These are phyloP conservation scores for Acrocephalus scirpaceus DNA, from an alignment of 2,797 vertebrate genomes.

Conservation along the genomic window DNA sequence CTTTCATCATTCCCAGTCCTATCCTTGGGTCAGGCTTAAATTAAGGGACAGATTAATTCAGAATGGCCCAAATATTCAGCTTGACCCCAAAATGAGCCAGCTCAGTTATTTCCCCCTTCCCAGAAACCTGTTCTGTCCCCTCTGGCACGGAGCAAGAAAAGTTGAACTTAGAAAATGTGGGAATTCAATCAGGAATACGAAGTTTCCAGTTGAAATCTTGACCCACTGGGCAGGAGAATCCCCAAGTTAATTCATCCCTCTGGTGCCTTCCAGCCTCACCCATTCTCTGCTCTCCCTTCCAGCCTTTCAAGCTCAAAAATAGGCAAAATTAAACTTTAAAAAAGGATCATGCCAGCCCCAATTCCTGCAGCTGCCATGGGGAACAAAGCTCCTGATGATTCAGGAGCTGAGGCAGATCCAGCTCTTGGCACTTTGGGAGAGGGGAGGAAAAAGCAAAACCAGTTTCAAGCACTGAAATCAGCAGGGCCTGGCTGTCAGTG, in stretches of 20 bases:
- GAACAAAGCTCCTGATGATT: slow-evolving; percentile 29
- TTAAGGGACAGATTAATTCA: not conserved
- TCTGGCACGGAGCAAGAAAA: not conserved
- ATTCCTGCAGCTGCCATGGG: not conserved
- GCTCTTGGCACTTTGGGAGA: not conserved
- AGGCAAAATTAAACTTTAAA: not conserved
- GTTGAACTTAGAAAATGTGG: not conserved
- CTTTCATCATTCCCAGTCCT: not conserved
- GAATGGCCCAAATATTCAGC: not conserved
- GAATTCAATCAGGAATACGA: not conserved
- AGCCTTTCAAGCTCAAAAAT: not conserved
- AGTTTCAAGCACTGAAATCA: not conserved
- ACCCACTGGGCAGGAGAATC: not conserved
- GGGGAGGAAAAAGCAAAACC: not conserved
- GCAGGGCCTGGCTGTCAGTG: not conserved
- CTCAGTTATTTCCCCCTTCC: not conserved
- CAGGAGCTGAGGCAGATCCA: not conserved
- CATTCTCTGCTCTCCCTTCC: not conserved
- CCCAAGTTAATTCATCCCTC: not conserved
- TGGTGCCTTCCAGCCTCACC: not conserved
- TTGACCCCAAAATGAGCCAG: not conserved
- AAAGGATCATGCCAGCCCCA: not conserved
- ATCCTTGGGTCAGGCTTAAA: no score
- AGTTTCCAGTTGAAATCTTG: not conserved
- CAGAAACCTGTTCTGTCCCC: not conserved